Percentiles rank a stretch among this genome's conserved stretches.
phyloP scores from a whole-genome alignment of 2,888 invertebrate species.

The Amblyteles armatorius region DNA sequence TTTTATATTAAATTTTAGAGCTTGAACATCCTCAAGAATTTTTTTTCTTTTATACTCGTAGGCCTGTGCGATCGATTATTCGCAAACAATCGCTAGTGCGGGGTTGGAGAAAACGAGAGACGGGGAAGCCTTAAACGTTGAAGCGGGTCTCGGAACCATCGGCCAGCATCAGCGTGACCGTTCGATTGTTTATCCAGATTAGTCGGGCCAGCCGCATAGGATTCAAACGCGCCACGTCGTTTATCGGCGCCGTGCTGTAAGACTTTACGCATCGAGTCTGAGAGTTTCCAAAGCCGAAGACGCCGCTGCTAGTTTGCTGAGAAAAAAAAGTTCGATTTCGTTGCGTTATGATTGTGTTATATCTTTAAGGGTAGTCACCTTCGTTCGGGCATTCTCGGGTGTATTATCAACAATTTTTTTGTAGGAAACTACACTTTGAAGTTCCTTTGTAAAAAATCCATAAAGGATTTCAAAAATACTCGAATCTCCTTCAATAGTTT shows the following conservation, averaged over 20 bases:
- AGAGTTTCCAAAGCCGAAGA: conserved; percentile 98
- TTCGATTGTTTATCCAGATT: conserved; percentile 97
- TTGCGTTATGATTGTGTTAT: not conserved
- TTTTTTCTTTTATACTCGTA: not conserved
- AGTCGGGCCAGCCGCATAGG: conserved; percentile 96
- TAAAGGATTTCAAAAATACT: not conserved
- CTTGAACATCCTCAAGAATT: not conserved
- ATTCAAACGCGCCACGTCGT: conserved; percentile 94
- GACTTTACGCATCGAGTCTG: conserved; percentile 98
- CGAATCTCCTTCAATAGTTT: not conserved
- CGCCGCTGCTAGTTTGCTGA: conserved; percentile 90
- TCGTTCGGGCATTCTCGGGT: too few relatives aligned
- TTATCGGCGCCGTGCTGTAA: conserved; percentile 96
- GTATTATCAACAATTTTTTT: too few relatives aligned
- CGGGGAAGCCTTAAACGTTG: conserved; percentile 87
- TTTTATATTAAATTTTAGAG: not conserved
- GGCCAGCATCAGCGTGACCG: conserved; percentile 96
- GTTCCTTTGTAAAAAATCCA: not conserved
- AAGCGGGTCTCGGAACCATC: conserved; percentile 97
- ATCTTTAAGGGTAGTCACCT: not conserved
- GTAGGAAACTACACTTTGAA: not conserved
- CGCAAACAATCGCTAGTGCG: conserved; percentile 5
- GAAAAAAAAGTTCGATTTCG: conserved; percentile 49
- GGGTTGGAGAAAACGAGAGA: not conserved
- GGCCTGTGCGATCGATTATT: conserved; percentile 19